These are phyloP conservation scores for Apeira syringaria DNA, from an alignment of 2,888 invertebrate species.

Conservation along the genomic window DNA sequence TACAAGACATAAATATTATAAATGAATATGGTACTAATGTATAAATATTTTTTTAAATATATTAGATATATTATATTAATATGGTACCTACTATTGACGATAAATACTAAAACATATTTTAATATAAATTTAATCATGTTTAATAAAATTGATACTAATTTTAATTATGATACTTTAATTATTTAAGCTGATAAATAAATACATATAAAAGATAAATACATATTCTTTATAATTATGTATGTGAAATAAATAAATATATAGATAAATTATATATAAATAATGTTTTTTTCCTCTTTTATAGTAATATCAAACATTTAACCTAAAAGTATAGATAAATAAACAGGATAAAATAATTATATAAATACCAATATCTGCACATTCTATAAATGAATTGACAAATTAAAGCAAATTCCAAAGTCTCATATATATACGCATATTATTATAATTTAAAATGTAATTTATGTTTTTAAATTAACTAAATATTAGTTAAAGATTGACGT, in stretches of 20 bases:
- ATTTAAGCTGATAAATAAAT: constrained; percentile 13
- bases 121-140: constrained; percentile 3
- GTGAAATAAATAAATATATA: constrained; percentile 30
- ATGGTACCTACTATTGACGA: too few relatives aligned
- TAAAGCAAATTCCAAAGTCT: constrained; percentile 78
- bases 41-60: constrained; percentile 7
- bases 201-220: constrained; percentile 22
- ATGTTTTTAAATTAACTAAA: constrained; percentile 23
- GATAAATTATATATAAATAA: too few relatives aligned
- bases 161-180: too few relatives aligned
- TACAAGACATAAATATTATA: too few relatives aligned
- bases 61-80: background rate
- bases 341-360: constrained; percentile 2
- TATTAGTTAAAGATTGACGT: constrained; percentile 12
- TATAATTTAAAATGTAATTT: too few relatives aligned
- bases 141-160: background rate
- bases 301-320: too few relatives aligned
- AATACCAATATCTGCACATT: constrained; percentile 20
- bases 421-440: constrained; percentile 40
- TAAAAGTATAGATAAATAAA: too few relatives aligned
- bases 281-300: too few relatives aligned
- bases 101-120: too few relatives aligned
- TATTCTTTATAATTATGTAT: too few relatives aligned
- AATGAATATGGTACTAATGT: too few relatives aligned
- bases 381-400: constrained; percentile 34